phyloP scores from a whole-genome alignment of 2,797 vertebrate genomes.

The Poeciliopsis gracilis region DNA sequence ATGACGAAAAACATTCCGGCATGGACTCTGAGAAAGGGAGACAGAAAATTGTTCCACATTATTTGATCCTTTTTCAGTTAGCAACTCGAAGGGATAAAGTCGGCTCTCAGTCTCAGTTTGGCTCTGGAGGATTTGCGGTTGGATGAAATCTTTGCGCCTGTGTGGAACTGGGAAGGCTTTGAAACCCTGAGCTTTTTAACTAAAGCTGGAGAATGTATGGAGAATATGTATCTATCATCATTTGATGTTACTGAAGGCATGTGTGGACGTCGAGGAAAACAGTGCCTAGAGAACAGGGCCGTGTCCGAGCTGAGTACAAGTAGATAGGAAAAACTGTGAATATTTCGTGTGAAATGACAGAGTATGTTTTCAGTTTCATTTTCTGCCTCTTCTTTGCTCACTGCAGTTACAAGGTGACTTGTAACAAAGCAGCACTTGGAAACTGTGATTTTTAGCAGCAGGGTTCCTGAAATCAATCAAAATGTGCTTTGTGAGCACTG shows the following conservation, averaged over 20 bases:
- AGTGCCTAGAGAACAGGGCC: not conserved
- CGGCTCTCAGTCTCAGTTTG: not conserved
- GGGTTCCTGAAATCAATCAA: constrained; percentile 2
- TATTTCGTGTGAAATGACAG: not conserved
- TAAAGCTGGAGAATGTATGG: constrained; percentile 3
- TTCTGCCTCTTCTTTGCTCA: not conserved
- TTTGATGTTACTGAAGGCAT: constrained; percentile 44
- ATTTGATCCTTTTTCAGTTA: not conserved
- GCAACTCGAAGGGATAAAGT: not conserved
- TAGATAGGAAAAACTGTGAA: not conserved
- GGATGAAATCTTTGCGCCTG: too few species aligned
- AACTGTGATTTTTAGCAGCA: constrained; percentile 10
- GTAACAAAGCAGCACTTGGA: not conserved
- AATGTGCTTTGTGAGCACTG: constrained; percentile 9
- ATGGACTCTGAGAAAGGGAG: not conserved
- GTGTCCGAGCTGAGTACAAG: not conserved
- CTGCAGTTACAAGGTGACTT: not conserved
- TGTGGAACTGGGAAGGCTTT: too few species aligned
- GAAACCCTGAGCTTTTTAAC: too few species aligned
- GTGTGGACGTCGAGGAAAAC: constrained; percentile 12
- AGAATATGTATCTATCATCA: constrained; percentile 13
- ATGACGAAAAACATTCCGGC: not conserved
- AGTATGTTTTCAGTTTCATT: not conserved
- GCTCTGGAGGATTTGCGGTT: not conserved
- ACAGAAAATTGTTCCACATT: not conserved